Evolutionary conservation across 1,140 invertebrate species (phyloP).

Genomic region (Lepidurus packardi): DNA sequence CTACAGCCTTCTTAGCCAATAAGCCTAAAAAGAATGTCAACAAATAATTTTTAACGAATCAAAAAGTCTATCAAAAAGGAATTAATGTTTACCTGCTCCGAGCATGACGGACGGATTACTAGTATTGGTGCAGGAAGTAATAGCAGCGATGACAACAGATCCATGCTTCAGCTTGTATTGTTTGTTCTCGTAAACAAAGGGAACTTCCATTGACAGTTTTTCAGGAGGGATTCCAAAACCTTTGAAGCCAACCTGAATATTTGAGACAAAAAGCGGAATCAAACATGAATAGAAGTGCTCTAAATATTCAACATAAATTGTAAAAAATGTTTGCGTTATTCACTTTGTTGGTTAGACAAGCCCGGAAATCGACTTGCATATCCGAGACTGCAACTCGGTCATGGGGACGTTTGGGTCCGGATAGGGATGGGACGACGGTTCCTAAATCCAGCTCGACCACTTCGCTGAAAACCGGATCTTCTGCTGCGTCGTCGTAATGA

Average conservation of each 20-base stretch:
- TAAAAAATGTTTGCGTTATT: slow-evolving; percentile 38
- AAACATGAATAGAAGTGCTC: neutral
- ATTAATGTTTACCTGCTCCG: slow-evolving; percentile 62
- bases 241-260: slow-evolving; percentile 79
- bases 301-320: neutral
- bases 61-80: neutral
- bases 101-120: slow-evolving; percentile 97
- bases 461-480: slow-evolving; percentile 84
- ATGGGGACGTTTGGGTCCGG: slow-evolving; percentile 94
- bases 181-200: slow-evolving; percentile 72
- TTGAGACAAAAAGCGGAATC: neutral
- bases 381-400: slow-evolving; percentile 84
- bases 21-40: slow-evolving; percentile 50
- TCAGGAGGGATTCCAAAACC: slow-evolving; percentile 76
- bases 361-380: slow-evolving; percentile 84
- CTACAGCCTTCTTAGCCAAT: slow-evolving; percentile 89
- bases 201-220: slow-evolving; percentile 58
- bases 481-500: slow-evolving; percentile 66
- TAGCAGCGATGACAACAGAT: slow-evolving; percentile 93
- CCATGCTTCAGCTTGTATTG: slow-evolving; percentile 84
- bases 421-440: slow-evolving; percentile 87
- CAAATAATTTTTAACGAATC: neutral
- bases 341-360: slow-evolving; percentile 86
- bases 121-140: slow-evolving; percentile 97
- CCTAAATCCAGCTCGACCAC: slow-evolving; percentile 78